phyloP scores from a whole-genome alignment of 2,888 invertebrate genomes.

The Drosophila koepferae region DNA sequence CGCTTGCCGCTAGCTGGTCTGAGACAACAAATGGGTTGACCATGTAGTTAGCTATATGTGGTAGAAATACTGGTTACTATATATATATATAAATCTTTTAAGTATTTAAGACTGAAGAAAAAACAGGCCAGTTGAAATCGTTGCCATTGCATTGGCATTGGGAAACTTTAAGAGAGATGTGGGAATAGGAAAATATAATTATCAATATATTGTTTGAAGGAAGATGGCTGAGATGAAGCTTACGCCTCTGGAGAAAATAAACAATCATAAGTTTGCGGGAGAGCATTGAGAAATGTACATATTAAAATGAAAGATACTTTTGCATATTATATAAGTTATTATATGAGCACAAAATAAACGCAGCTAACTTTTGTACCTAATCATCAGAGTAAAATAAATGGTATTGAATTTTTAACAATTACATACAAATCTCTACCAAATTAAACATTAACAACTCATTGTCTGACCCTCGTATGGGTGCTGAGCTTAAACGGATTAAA shows the following conservation, averaged over 20 bases:
- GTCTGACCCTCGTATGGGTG: constrained; percentile 27
- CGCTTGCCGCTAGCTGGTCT: constrained; percentile 20
- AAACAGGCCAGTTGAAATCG: accelerated
- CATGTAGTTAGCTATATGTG: background rate
- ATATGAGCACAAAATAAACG: too few relatives aligned
- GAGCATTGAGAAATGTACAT: too few relatives aligned
- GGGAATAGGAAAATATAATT: too few relatives aligned
- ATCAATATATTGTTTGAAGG: too few relatives aligned
- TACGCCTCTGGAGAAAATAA: too few relatives aligned
- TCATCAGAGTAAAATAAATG: too few relatives aligned
- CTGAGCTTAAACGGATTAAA: constrained; percentile 52
- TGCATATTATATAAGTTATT: too few relatives aligned
- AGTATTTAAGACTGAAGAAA: background rate
- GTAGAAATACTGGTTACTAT: background rate
- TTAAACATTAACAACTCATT: background rate
- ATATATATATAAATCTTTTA: background rate
- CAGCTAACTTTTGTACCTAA: too few relatives aligned
- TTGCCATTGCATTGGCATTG: background rate
- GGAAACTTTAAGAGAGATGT: too few relatives aligned
- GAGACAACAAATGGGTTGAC: constrained; percentile 22
- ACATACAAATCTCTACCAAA: background rate
- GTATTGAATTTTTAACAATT: background rate
- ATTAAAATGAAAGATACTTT: too few relatives aligned
- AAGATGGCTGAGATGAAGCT: too few relatives aligned
- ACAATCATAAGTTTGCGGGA: too few relatives aligned